Base-by-base conservation (phyloP, 2,113 vertebrate genomes). In the Scortum barcoo region DNA sequence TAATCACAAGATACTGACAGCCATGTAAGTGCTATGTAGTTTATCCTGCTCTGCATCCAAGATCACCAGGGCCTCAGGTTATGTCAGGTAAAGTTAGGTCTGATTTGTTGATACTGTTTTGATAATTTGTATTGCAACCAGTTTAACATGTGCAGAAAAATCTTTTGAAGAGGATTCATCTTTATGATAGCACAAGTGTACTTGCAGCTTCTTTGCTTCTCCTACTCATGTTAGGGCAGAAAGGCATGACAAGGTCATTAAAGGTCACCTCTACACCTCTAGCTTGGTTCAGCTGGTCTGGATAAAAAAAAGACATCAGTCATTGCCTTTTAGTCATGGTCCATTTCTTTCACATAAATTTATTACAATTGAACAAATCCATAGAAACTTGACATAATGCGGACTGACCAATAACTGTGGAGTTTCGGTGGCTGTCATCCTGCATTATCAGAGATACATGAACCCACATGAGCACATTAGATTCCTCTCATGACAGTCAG, bases 1-100 rank as follows among this genome's bases (percentile, higher is more conserved):
- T 83, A 70, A 83, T 90, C 65, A 84, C 73, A 69, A 58, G 60
- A 24, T 40, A 44, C 24, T 68, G 62, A 83, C 40, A 63, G n/a
- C 12, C 51, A 9, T 81, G 81, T 62, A 69, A 68, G 53, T 50
- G 13, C 48, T 65, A 11, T 63, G 30, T 40, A 40, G 40, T 78
- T 85, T 74, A 81, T 48, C 58, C 53, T 66, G 72, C 65, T 51
- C 17, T 51, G n/a, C 58, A 42, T 54, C 17, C 22, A 3, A 65
- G 36, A 60, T 42, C 33, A 76, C 24, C 60, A 17, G n/a, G 11
- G 36, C 51, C 50, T 76, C 4, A 1, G 50, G 51, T 56, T 26
- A 44, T 48, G 42, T 1, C 7, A 24, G 11, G 22, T 44, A 20
- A 42, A 75, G 16, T 20, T n/a, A 68, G 20, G 11, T n/a, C 6